Evolutionary conservation across 2,888 invertebrate genomes (phyloP).

Genomic region (Pasiphila rectangulata): DNA sequence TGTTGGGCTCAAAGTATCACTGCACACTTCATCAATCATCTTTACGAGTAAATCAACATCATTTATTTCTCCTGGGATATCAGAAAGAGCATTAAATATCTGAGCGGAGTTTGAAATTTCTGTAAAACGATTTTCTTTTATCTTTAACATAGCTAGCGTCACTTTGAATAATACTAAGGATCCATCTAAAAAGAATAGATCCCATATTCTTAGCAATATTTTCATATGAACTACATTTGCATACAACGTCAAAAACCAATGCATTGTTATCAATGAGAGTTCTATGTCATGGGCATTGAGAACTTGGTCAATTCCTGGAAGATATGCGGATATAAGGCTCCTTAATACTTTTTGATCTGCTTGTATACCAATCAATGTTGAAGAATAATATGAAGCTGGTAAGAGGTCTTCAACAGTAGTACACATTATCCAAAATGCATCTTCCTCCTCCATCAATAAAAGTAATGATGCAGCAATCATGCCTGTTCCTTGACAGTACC

Average conservation of each 20-base stretch:
- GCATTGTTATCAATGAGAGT: conserved; percentile 95
- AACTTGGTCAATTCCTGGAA: conserved; percentile 94
- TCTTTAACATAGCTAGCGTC: conserved; percentile 96
- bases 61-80: conserved; percentile 96
- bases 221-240: conserved; percentile 98
- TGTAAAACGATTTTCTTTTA: conserved; percentile 87
- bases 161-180: conserved; percentile 96
- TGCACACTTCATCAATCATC: conserved; percentile 85
- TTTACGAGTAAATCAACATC: conserved; percentile 93
- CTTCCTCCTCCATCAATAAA: conserved; percentile 97
- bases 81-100: conserved; percentile 98
- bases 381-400: conserved; percentile 98
- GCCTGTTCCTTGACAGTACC: conserved; percentile 93
- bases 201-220: conserved; percentile 96
- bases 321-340: conserved; percentile 92
- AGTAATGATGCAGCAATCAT: conserved; percentile 96
- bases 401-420: conserved; percentile 98
- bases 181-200: conserved; percentile 97
- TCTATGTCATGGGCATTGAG: conserved; percentile 97
- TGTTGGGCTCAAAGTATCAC: conserved; percentile 90
- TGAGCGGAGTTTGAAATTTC: conserved; percentile 97
- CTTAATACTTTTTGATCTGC: conserved; percentile 98
- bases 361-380: conserved; percentile 94
- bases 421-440: conserved; percentile 99
- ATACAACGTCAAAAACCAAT: conserved; percentile 98